Conservation (phyloP, 1,140 invertebrate species). For the Danaus plexippus region DNA sequence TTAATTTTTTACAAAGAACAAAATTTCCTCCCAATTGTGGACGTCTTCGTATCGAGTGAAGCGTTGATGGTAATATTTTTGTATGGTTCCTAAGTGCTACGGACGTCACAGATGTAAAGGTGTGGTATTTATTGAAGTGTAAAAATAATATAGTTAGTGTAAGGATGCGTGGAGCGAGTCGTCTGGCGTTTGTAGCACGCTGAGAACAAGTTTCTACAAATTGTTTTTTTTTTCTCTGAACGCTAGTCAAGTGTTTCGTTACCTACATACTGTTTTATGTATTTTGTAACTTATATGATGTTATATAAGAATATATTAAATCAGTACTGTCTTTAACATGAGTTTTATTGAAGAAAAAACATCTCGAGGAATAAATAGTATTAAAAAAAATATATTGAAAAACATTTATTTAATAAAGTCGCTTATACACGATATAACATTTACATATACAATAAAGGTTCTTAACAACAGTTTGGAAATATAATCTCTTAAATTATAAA, state of each 20-base stretch:
- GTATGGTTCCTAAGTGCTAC: constrained; percentile 23
- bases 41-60: too few relatives aligned
- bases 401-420: constrained; percentile 1
- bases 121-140: constrained; percentile 3
- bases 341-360: constrained; percentile 8
- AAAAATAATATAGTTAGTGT: constrained; percentile 1
- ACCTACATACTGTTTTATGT: constrained; percentile 65
- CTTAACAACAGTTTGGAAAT: too few relatives aligned
- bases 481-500: not conserved
- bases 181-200: constrained; percentile 18
- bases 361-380: constrained; percentile 1
- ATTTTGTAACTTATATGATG: constrained; percentile 66
- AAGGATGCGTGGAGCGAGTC: not conserved
- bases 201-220: constrained; percentile 11
- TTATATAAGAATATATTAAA: constrained; percentile 68
- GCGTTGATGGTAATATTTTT: constrained; percentile 17
- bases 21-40: not conserved
- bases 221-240: constrained; percentile 40
- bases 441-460: too few relatives aligned
- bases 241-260: constrained; percentile 68
- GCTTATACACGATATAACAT: not conserved
- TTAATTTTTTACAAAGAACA: constrained; percentile 18
- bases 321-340: constrained; percentile 50
- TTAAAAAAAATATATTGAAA: constrained; percentile 12
- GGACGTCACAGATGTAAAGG: constrained; percentile 17